These are phyloP conservation scores for Drosophila maculinotata DNA, from an alignment of 2,888 invertebrate species.

Conservation along the genomic window DNA sequence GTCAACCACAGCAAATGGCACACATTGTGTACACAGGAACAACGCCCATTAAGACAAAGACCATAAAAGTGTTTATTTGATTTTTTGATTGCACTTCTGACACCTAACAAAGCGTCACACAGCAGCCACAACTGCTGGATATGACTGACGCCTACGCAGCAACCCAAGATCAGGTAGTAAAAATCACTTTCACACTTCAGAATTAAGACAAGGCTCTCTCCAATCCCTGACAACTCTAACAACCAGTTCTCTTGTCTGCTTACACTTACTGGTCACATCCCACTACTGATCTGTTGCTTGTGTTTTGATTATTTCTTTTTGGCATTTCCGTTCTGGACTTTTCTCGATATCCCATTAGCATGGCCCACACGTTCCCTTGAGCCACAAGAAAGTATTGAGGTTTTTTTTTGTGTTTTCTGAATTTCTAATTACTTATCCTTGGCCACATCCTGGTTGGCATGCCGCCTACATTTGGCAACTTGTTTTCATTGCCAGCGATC, in stretches of 20 bases:
- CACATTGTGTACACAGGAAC: slow-evolving; percentile 3
- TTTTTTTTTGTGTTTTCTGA: slow-evolving; percentile 15
- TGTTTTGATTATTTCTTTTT: slow-evolving; percentile 53
- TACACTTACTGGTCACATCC: slow-evolving; percentile 50
- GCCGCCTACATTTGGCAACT: slow-evolving; percentile 57
- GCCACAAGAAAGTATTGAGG: slow-evolving; percentile 15
- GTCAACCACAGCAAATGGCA: slow-evolving; percentile 60
- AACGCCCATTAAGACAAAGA: slow-evolving; percentile 18
- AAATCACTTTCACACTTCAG: slow-evolving; percentile 64
- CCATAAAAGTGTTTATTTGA: slow-evolving; percentile 75
- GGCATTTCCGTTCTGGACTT: slow-evolving; percentile 74
- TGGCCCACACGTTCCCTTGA: slow-evolving; percentile 61
- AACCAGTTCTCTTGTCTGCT: slow-evolving; percentile 18
- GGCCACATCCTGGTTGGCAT: slow-evolving; percentile 36
- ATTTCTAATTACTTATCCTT: slow-evolving; percentile 58
- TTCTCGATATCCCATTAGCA: slow-evolving; percentile 54
- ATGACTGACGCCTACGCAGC: background rate
- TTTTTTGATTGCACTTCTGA: slow-evolving; percentile 54
- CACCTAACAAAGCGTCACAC: slow-evolving; percentile 39
- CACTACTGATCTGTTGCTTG: slow-evolving; percentile 16
- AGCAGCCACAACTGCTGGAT: too few relatives aligned
- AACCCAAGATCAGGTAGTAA: slow-evolving; percentile 76
- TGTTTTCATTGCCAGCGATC: slow-evolving; percentile 50
- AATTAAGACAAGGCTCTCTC: background rate
- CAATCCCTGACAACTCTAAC: slow-evolving; percentile 10